Conservation (phyloP, 1,140 invertebrate species). For the Euwallacea similis region DNA sequence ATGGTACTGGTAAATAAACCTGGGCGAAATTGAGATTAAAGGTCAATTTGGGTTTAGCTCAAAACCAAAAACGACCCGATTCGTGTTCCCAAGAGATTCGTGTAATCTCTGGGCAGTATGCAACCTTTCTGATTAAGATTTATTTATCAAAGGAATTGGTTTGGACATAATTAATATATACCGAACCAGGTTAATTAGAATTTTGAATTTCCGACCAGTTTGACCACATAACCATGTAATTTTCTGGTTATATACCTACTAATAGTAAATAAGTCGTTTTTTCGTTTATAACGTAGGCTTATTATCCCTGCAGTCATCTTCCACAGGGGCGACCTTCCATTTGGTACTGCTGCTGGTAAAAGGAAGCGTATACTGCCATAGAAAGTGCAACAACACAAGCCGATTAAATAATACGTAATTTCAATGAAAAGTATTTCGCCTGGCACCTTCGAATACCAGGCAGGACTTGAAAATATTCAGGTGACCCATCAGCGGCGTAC, state of each 20-base stretch:
- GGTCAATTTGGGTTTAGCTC: too few relatives aligned
- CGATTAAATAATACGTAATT: constrained; percentile 8
- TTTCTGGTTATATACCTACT: background rate
- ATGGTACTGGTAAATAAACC: too few relatives aligned
- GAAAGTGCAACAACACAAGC: background rate
- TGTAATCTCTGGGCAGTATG: constrained; percentile 4
- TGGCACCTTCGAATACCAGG: constrained; percentile 6
- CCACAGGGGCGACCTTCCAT: background rate
- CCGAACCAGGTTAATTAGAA: constrained; percentile 21
- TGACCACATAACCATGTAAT: background rate
- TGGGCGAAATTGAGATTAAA: too few relatives aligned
- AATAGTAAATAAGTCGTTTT: background rate
- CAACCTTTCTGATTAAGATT: constrained; percentile 21
- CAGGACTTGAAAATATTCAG: constrained; percentile 16
- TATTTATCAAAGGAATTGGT: constrained; percentile 3
- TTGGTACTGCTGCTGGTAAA: background rate
- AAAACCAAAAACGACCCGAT: too few relatives aligned
- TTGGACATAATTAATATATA: constrained; percentile 6
- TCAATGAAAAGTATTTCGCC: constrained; percentile 15
- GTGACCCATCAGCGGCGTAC: constrained; percentile 7
- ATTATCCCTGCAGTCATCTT: background rate
- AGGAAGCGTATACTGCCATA: background rate
- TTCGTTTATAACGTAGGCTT: too few relatives aligned
- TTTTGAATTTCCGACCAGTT: constrained; percentile 21
- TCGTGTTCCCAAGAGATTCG: background rate